Evolutionary conservation across 1,140 invertebrate species (phyloP), one percentile per base, ranked within the genome.

Genomic region (Drosophila pandora): DNA sequence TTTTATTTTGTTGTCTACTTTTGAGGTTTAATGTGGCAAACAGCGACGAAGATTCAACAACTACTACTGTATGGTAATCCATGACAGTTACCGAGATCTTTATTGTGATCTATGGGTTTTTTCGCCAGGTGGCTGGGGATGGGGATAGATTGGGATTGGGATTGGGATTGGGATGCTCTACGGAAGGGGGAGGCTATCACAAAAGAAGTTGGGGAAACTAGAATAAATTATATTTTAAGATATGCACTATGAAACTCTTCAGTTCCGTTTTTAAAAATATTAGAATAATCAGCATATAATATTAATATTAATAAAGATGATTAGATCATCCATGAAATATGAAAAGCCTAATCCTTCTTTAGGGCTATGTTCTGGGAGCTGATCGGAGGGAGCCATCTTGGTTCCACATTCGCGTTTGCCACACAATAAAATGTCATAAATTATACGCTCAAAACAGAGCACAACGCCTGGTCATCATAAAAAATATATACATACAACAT

Each of bases 341-440:
- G 32, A 3, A 34, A 34, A 12, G 8, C 9, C 8, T 25, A 23
- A 32, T 25, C 25, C 47, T 32, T 23, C 8, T 32, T 28, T 52
- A 22, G 6, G 17, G 17, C 23, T 34, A 37, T 53, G 25, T 37
- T 68, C 60, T 52, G 47, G 60, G 13, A 37, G 30, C 22, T 12
- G 13, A 21, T 55, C 12, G 10, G 3, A 39, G n/a, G 23, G 10
- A 43, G 1, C 34, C 47, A 30, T 28, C 8, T 48, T 23, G 58
- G 34, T 48, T 71, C 48, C 48, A 68, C 59, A 85, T 78, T 87
- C 80, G 78, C 73, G 39, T 39, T 87, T 78, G 82, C 82, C 78
- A 75, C 82, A 88, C 82, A 88, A 87, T 82, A 82, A 88, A 87
- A 88, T 82, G 83, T 73, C 83, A 87, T 87, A 88, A 87, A 87